Percentiles rank a stretch among this genome's conserved stretches.
Conservation (phyloP, 2,888 invertebrate species). For the Macropis europaea region DNA sequence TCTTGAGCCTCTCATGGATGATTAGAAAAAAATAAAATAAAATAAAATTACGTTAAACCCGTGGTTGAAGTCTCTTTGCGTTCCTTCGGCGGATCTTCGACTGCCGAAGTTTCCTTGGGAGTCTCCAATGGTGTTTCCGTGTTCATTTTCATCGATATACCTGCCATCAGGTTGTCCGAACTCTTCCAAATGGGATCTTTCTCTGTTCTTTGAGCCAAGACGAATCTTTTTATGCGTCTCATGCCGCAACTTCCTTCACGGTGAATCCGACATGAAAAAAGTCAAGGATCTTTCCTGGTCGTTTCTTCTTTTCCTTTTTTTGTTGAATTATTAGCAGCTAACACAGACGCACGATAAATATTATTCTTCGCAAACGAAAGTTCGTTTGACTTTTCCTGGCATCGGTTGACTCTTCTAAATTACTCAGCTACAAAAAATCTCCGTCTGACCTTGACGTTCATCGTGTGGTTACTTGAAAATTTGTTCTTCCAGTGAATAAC, state of each 20-base stretch:
- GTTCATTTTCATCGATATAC: conserved; percentile 63
- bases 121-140: conserved; percentile 47
- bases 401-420: too few relatives aligned
- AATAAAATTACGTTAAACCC: conserved; percentile 58
- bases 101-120: conserved; percentile 19
- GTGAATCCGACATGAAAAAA: neutral
- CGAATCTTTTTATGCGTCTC: conserved; percentile 78
- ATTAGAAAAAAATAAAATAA: too few relatives aligned
- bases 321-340: too few relatives aligned
- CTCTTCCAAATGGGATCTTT: conserved; percentile 76
- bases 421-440: too few relatives aligned
- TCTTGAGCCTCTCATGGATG: too few relatives aligned
- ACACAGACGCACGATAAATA: too few relatives aligned
- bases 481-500: too few relatives aligned
- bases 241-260: conserved; percentile 49
- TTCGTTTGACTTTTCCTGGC: too few relatives aligned
- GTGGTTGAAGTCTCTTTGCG: conserved; percentile 1
- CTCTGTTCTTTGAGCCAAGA: conserved; percentile 74
- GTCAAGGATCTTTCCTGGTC: neutral
- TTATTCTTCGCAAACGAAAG: too few relatives aligned
- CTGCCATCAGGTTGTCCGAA: conserved; percentile 73
- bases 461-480: too few relatives aligned
- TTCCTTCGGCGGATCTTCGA: conserved; percentile 4
- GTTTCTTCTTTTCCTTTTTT: too few relatives aligned
- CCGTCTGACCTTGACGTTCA: too few relatives aligned